Evolutionary conservation across 1,140 invertebrate species (phyloP).

Genomic region (Luehdorfia chinensis): DNA sequence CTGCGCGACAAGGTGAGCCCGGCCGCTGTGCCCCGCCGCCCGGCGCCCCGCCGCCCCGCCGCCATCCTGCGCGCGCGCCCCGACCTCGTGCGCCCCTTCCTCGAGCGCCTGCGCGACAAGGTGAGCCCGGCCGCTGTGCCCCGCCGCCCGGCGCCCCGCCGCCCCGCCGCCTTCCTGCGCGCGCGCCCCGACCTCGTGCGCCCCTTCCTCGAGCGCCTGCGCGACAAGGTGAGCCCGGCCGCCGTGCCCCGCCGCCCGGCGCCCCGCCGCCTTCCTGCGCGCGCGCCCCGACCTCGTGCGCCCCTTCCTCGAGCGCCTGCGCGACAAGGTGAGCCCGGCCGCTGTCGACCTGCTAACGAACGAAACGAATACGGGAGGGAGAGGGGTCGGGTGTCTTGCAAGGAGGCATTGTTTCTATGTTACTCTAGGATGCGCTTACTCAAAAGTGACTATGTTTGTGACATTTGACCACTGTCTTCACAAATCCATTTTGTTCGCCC

Average conservation of each 20-base stretch:
- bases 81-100: slow-evolving; percentile 91
- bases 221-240: slow-evolving; percentile 93
- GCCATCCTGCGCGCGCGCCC: slow-evolving; percentile 94
- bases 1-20: slow-evolving; percentile 89
- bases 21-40: slow-evolving; percentile 96
- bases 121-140: slow-evolving; percentile 95
- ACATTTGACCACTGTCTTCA: no score
- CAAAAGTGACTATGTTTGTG: no score
- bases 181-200: slow-evolving; percentile 81
- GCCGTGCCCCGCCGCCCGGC: slow-evolving; percentile 92
- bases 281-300: slow-evolving; percentile 91
- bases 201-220: slow-evolving; percentile 91
- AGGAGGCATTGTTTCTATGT: no score
- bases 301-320: slow-evolving; percentile 91
- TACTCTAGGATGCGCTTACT: no score
- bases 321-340: slow-evolving; percentile 93
- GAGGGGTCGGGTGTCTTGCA: no score
- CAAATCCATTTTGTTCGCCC: no score
- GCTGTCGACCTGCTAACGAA: no score
- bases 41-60: slow-evolving; percentile 88
- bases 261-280: slow-evolving; percentile 92
- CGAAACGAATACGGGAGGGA: no score
- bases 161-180: no score
- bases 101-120: slow-evolving; percentile 92
- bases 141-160: slow-evolving; percentile 77